phyloP scores from a whole-genome alignment of 1,140 invertebrate species.

The Brachionus plicatilis region DNA sequence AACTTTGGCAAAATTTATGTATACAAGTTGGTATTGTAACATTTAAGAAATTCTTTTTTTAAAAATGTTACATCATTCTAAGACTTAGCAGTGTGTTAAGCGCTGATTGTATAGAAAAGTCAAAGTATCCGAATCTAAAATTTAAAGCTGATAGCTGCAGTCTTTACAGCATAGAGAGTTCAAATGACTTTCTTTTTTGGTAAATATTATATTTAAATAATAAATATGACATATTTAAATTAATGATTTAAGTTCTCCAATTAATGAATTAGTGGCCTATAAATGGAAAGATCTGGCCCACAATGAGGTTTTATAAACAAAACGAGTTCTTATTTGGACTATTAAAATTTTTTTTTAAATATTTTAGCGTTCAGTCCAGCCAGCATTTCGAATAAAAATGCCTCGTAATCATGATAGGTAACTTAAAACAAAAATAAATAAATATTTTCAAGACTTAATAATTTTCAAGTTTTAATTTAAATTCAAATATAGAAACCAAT shows the following conservation, averaged over 20 bases:
- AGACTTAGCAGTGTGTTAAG: slow-evolving; percentile 45
- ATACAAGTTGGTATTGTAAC: slow-evolving; percentile 65
- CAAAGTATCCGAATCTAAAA: not conserved
- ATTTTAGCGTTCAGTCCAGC: not conserved
- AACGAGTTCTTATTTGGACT: no score
- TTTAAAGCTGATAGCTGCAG: slow-evolving; percentile 27
- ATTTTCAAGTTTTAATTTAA: slow-evolving; percentile 58
- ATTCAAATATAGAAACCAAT: slow-evolving; percentile 72
- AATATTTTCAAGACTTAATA: not conserved
- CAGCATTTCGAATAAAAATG: not conserved
- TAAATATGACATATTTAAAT: not conserved
- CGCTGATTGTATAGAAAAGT: slow-evolving; percentile 1
- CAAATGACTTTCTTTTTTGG: slow-evolving; percentile 21
- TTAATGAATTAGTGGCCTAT: slow-evolving; percentile 32
- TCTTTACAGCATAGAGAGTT: slow-evolving; percentile 1
- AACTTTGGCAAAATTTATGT: slow-evolving; percentile 75
- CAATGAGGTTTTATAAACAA: not conserved
- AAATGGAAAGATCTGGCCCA: slow-evolving; percentile 27
- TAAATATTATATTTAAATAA: not conserved
- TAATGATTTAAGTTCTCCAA: not conserved
- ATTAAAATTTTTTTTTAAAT: not conserved
- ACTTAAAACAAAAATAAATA: not conserved
- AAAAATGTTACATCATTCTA: slow-evolving; percentile 46
- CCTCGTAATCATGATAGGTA: not conserved
- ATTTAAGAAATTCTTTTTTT: slow-evolving; percentile 41